Base-by-base conservation (phyloP, 2,113 vertebrate genomes). In the Alces alces region DNA sequence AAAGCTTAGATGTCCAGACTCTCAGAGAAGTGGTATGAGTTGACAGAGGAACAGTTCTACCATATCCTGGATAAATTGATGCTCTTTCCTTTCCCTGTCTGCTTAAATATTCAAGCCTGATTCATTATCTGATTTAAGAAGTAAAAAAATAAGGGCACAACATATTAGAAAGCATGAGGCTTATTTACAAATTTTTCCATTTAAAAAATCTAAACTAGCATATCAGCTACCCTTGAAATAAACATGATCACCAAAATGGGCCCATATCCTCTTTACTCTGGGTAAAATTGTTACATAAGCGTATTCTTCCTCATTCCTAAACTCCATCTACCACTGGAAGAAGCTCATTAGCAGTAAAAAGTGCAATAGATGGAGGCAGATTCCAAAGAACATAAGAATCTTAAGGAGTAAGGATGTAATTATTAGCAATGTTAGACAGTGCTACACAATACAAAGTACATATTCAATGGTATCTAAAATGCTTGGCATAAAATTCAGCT, bases 231-330 rank as follows among this genome's bases (percentile, higher is more conserved):
- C 8, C 50, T 90, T 70, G 21, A 86, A 64, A 97, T 78, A 93
- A 91, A 84, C 39, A 60, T 25, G 43, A 17, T 86, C 84, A 82
- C 70, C 61, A 95, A 93, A 92, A 84, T 33, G 27, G 21, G 85
- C 47, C n/a, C n/a, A 54, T 54, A 85, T 73, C 39, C 16, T 73
- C 94, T 50, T 85, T 43, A 80, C 15, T 5, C 70, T 87, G 70
- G 95, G 58, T 43, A 90, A 96, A 91, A 66, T 1, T 80, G 13
- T 85, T 97, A 78, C 58, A 21, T 93, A 96, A 86, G 17, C 85
- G n/a, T 50, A 66, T 21, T 80, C 28, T 45, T 73, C 76, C 28
- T 84, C 9, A 80, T 86, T 96, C 16, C 54, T 87, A 94, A 78
- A 80, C 13, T 55, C 66, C 23, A 43, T 0, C 66, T 61, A 88